Percentiles rank a stretch among this genome's conserved stretches.
Evolutionary conservation across 2,113 vertebrate genomes (phyloP).

Genomic region (Vimba vimba): DNA sequence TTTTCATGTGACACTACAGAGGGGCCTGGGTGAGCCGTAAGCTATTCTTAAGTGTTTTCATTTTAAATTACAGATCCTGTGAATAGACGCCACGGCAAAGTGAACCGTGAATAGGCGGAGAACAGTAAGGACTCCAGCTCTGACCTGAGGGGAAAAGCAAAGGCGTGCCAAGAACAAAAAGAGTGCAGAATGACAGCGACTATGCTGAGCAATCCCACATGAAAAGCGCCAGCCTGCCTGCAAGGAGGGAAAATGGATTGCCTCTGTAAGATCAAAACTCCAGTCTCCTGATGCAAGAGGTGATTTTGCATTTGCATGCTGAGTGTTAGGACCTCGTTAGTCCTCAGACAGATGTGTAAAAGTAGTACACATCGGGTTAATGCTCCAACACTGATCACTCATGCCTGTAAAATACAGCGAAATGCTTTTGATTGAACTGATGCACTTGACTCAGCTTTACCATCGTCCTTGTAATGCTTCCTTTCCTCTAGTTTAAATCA

Average conservation of each 20-base stretch:
- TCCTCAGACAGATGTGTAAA: conserved; percentile 2
- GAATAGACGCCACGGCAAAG: conserved; percentile 18
- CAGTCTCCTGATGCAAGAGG: conserved; percentile 16
- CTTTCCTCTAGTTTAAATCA: conserved; percentile 24
- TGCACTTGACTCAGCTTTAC: conserved; percentile 30
- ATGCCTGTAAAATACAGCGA: conserved; percentile 9
- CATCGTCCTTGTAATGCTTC: background rate
- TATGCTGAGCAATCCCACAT: conserved; percentile 31
- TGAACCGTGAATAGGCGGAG: conserved; percentile 44
- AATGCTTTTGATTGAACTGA: conserved; percentile 11
- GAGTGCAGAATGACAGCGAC: conserved; percentile 40
- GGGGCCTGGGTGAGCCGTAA: conserved; percentile 42
- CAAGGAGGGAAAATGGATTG: conserved; percentile 26
- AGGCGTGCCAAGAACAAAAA: conserved; percentile 49
- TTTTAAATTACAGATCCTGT: conserved; percentile 54
- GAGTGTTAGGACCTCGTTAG: conserved; percentile 18
- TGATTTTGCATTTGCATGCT: conserved; percentile 11
- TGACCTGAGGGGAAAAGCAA: conserved; percentile 45
- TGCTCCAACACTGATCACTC: conserved; percentile 8
- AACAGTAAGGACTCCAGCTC: conserved; percentile 17
- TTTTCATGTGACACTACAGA: conserved; percentile 53
- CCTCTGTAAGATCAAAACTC: conserved; percentile 28
- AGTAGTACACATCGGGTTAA: background rate
- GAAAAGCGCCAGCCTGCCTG: conserved; percentile 40
- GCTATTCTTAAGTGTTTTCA: conserved; percentile 58